Conservation (phyloP, 2,113 vertebrate species). For the Strix uralensis region DNA sequence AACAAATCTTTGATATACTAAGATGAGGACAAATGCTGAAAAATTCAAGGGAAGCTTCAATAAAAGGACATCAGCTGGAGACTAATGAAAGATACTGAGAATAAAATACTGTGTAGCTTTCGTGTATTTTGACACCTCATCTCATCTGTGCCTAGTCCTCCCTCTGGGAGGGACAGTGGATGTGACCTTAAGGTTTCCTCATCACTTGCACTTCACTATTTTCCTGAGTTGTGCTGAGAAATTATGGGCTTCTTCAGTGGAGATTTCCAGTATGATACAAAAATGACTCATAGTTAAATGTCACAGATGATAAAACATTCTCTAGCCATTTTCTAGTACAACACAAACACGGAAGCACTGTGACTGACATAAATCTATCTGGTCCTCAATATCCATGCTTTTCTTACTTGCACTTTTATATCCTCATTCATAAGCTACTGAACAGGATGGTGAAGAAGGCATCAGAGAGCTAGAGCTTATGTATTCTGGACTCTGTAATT, state of each 20-base stretch:
- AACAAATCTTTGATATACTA: neutral
- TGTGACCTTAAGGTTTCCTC: neutral
- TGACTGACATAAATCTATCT: neutral
- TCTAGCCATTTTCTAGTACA: neutral
- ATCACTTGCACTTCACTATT: neutral
- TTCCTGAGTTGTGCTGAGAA: neutral
- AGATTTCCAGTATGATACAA: neutral
- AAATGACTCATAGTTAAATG: neutral
- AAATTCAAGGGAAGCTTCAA: neutral
- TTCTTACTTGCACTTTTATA: neutral
- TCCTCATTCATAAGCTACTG: neutral
- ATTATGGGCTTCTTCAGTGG: neutral
- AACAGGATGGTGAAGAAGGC: neutral
- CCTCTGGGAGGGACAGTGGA: neutral
- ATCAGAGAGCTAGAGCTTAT: neutral
- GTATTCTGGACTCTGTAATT: neutral
- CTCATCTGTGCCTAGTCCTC: neutral
- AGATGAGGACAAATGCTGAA: neutral
- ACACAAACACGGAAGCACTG: neutral
- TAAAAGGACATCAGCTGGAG: neutral
- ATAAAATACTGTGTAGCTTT: neutral
- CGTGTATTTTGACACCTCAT: neutral
- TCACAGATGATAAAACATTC: neutral
- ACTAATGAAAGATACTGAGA: neutral
- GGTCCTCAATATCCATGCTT: neutral